Percentiles rank a stretch among this genome's conserved stretches.
Evolutionary conservation across 2,888 invertebrate species (phyloP).

Genomic region (Masnerella sp.): DNA sequence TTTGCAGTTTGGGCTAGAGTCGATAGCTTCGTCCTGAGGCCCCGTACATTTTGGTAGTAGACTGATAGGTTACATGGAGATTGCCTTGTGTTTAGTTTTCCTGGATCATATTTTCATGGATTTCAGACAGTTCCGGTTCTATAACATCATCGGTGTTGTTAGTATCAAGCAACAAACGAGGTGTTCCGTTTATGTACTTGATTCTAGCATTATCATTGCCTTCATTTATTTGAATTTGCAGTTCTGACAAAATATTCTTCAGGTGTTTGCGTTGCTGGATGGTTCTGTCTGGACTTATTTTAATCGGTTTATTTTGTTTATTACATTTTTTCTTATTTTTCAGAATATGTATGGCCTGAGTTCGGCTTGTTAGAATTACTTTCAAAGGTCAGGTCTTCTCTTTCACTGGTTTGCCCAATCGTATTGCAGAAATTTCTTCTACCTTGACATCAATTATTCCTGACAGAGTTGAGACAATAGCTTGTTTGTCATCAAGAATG

Average conservation of each 20-base stretch:
- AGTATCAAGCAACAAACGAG: not conserved
- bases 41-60: constrained; percentile 2
- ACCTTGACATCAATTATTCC: not conserved
- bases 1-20: not conserved
- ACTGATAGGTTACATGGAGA: not conserved
- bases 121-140: too few relatives aligned
- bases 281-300: not conserved
- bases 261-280: not conserved
- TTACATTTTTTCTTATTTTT: not conserved
- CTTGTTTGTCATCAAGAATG: not conserved
- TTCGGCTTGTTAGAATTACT: not conserved
- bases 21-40: not conserved
- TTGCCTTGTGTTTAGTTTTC: not conserved
- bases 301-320: not conserved
- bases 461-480: not conserved
- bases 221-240: not conserved
- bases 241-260: not conserved
- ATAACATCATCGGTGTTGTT: too few relatives aligned
- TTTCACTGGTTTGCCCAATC: too few relatives aligned
- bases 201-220: not conserved
- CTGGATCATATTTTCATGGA: too few relatives aligned
- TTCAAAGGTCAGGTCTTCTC: too few relatives aligned
- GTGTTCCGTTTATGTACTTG: not conserved
- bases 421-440: too few relatives aligned
- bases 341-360: not conserved